These are phyloP conservation scores for Sabatieria punctata DNA, from an alignment of 2,888 invertebrate genomes.

Conservation along the genomic window DNA sequence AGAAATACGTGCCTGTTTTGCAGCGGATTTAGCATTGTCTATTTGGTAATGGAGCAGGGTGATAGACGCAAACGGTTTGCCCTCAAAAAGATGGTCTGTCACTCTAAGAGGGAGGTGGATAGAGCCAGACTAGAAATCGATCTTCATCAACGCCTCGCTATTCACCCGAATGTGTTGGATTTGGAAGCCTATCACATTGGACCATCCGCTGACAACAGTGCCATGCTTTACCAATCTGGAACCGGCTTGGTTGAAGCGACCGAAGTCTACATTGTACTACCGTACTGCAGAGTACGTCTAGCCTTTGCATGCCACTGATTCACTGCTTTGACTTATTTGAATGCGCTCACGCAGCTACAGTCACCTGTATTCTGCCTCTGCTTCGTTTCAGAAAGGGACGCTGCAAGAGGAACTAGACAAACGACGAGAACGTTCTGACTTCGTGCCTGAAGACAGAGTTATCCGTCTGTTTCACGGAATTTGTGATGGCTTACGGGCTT, in stretches of 20 bases:
- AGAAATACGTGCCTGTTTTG: conserved; percentile 18
- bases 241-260: neutral
- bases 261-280: conserved; percentile 44
- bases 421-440: conserved; percentile 43
- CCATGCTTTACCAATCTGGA: neutral
- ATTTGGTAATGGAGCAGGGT: conserved; percentile 49
- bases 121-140: conserved; percentile 53
- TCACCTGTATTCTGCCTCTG: too few species aligned
- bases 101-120: conserved; percentile 55
- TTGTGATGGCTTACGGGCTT: conserved; percentile 53
- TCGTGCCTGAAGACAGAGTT: conserved; percentile 48
- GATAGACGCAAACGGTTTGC: conserved; percentile 48
- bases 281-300: conserved; percentile 47
- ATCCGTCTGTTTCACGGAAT: conserved; percentile 52
- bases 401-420: conserved; percentile 50
- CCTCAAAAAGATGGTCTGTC: conserved; percentile 60
- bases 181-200: conserved; percentile 39
- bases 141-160: conserved; percentile 45
- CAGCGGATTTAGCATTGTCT: conserved; percentile 64
- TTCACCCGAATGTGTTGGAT: conserved; percentile 55
- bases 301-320: too few species aligned
- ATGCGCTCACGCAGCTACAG: too few species aligned
- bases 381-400: conserved; percentile 47
- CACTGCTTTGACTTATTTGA: too few species aligned
- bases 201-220: neutral